Percentiles rank a stretch among this genome's conserved stretches.
phyloP scores from a whole-genome alignment of 2,113 vertebrate genomes.

The Osmerus eperlanus region DNA sequence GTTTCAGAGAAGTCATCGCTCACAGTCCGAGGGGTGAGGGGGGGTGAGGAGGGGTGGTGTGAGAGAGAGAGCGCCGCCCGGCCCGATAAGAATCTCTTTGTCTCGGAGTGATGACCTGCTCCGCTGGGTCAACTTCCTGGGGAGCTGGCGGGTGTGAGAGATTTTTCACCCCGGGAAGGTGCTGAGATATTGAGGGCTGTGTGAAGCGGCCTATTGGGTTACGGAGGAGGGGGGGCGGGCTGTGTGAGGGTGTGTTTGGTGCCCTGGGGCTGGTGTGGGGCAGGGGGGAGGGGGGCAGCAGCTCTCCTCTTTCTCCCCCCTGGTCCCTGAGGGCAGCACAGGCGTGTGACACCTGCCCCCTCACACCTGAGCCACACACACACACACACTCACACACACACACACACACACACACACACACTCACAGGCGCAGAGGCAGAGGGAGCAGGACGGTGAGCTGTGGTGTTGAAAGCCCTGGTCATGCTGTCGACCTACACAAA shows the following conservation, averaged over 20 bases:
- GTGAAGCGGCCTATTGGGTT: slow-evolving; percentile 60
- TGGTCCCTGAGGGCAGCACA: slow-evolving; percentile 28
- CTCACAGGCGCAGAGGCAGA: not conserved
- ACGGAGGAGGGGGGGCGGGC: slow-evolving; percentile 30
- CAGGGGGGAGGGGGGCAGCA: slow-evolving; percentile 22
- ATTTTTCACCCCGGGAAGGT: slow-evolving; percentile 64
- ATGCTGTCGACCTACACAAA: not conserved
- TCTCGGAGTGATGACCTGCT: slow-evolving; percentile 66
- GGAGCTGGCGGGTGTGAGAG: slow-evolving; percentile 54
- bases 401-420: not conserved
- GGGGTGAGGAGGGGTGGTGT: slow-evolving; percentile 26
- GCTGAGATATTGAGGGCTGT: slow-evolving; percentile 63
- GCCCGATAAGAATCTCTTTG: slow-evolving; percentile 72
- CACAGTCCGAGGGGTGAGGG: slow-evolving; percentile 41
- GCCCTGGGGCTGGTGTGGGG: not conserved
- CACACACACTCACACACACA: not conserved
- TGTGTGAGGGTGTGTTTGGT: slow-evolving; percentile 51
- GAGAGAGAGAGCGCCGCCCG: slow-evolving; percentile 18
- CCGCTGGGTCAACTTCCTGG: slow-evolving; percentile 66
- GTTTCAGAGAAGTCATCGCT: slow-evolving; percentile 68
- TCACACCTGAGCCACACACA: slow-evolving; percentile 38
- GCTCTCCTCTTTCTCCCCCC: slow-evolving; percentile 37
- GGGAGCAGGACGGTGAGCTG: not conserved
- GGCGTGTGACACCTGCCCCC: slow-evolving; percentile 46
- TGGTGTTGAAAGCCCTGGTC: no score